These are phyloP conservation scores for Boleophthalmus pectinirostris DNA, from an alignment of 2,113 vertebrate species.

Conservation along the genomic window DNA sequence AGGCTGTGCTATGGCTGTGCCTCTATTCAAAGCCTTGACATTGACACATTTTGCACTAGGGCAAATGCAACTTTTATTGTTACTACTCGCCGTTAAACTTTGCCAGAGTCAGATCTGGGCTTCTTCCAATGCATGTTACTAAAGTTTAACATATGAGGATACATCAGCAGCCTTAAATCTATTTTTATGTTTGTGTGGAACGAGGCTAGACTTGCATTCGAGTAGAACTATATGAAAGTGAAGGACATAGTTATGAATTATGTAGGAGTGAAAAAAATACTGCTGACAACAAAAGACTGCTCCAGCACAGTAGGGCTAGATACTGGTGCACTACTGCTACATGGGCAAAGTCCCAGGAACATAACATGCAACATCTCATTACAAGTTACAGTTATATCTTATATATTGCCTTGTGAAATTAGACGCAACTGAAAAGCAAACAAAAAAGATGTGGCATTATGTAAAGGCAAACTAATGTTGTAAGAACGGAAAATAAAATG, in stretches of 20 bases:
- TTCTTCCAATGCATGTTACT: slow-evolving; percentile 29
- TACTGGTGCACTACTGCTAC: slow-evolving; percentile 40
- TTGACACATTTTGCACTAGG: slow-evolving; percentile 8
- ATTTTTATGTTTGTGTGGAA: slow-evolving; percentile 54
- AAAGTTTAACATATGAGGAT: slow-evolving; percentile 29
- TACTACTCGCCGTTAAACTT: slow-evolving; percentile 12
- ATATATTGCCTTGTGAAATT: slow-evolving; percentile 2
- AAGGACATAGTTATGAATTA: slow-evolving; percentile 75
- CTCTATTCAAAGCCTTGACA: slow-evolving; percentile 7
- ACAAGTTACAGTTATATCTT: slow-evolving; percentile 38
- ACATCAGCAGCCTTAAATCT: slow-evolving; percentile 44
- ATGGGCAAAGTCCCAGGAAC: slow-evolving; percentile 44
- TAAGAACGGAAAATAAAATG: neutral
- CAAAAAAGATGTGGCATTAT: neutral
- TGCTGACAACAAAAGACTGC: slow-evolving; percentile 66
- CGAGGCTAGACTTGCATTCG: slow-evolving; percentile 62
- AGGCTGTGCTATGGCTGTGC: neutral
- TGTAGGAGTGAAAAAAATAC: slow-evolving; percentile 64
- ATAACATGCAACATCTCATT: slow-evolving; percentile 41
- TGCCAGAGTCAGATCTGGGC: slow-evolving; percentile 23
- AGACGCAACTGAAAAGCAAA: neutral
- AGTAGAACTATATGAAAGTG: slow-evolving; percentile 72
- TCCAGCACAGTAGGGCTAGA: slow-evolving; percentile 39
- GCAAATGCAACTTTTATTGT: slow-evolving; percentile 8
- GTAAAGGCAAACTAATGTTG: neutral